Base-by-base conservation (phyloP, 2,888 invertebrate genomes). In the Hydropsyche betteni region DNA sequence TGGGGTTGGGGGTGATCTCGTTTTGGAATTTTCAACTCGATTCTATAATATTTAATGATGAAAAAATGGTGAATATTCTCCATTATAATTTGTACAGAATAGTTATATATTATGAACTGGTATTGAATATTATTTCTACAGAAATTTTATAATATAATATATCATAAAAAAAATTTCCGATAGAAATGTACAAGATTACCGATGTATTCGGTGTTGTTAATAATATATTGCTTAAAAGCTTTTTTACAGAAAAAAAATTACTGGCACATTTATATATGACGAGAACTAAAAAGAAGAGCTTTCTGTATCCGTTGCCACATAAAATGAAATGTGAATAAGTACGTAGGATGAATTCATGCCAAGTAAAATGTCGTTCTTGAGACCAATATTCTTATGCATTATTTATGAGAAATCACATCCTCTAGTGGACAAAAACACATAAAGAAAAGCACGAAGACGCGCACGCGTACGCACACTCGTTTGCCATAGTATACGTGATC, bases 351-450 rank as follows among this genome's bases (percentile, higher is more conserved):
- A 64, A 64, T 64, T 64, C 64, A 64, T 64, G 64, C 64, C 64
- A 64, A 64, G 64, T 64, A 34, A 64, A 64, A 64, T 36, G 64
- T 64, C 64, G 64, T 36, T 34, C 64, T 36, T 34, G 34, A 64
- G 34, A 64, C 64, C 64, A 36, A 64, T 64, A 64, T 64, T 64
- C 64, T 64, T 64, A 64, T 64, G 36, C 34, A 64, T 64, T 64
- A 64, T 64, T 64, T 64, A 64, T 64, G 64, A 64, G 64, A 64
- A 64, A 64, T 64, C 64, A 64, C 64, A 64, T 64, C 64, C 36
- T 64, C 34, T 36, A 64, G 36, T 64, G 64, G 64, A 64, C 64
- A 64, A 64, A 64, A 64, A 64, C 64, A 64, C 64, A 64, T 64
- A 64, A 64, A 64, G 64, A 64, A 36, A 64, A 64, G 36, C 64